Conservation (phyloP, 2,113 vertebrate genomes). For the Chlamydotis undulata region DNA sequence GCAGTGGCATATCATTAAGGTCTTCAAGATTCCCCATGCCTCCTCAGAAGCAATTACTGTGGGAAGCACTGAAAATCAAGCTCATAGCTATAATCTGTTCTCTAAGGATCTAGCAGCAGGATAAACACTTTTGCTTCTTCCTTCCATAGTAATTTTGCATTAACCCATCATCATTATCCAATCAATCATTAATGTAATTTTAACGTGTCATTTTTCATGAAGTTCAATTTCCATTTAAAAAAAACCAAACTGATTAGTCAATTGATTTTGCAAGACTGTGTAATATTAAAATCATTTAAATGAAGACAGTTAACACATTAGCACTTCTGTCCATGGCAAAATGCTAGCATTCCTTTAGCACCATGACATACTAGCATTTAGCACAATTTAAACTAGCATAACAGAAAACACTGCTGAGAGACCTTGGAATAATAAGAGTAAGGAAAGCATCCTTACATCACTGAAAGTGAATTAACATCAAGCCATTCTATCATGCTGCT, state of each 20-base stretch:
- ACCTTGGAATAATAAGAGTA: background rate
- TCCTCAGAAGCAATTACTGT: slow-evolving; percentile 76
- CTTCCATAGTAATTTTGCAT: slow-evolving; percentile 62
- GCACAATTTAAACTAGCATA: background rate
- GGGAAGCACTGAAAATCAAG: slow-evolving; percentile 71
- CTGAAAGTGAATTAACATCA: background rate
- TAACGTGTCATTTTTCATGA: slow-evolving; percentile 24
- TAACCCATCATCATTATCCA: slow-evolving; percentile 64
- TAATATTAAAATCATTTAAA: slow-evolving; percentile 44
- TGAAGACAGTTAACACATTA: slow-evolving; percentile 56
- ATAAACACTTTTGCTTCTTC: slow-evolving; percentile 63
- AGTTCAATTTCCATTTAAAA: slow-evolving; percentile 60
- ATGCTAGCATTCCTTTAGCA: background rate
- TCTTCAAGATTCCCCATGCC: slow-evolving; percentile 70
- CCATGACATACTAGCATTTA: background rate
- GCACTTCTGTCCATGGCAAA: slow-evolving; percentile 4
- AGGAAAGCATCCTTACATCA: background rate
- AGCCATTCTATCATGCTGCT: background rate
- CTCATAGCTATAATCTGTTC: slow-evolving; percentile 64
- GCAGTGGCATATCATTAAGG: slow-evolving; percentile 75
- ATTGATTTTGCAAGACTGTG: slow-evolving; percentile 47
- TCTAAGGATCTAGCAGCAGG: slow-evolving; percentile 62
- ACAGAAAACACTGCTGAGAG: background rate
- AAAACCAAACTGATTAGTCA: slow-evolving; percentile 43
- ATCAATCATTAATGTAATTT: slow-evolving; percentile 68